Conservation (phyloP, 2,888 invertebrate species). For the Oegoconia quadripuncta region DNA sequence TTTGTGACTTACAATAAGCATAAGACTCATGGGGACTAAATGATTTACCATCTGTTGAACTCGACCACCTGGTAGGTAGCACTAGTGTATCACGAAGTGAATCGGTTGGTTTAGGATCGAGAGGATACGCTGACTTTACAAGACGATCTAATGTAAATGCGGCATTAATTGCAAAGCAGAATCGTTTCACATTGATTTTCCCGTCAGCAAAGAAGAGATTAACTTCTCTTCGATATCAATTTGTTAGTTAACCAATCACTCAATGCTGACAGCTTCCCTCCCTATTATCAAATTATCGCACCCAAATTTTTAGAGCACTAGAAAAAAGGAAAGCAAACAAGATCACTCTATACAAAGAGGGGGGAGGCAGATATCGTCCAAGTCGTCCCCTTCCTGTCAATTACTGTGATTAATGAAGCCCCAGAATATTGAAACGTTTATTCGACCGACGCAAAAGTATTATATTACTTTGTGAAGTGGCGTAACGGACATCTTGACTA, state of each 20-base stretch:
- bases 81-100: too few relatives aligned
- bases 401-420: conserved; percentile 75
- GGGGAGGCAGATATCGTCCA: conserved; percentile 37
- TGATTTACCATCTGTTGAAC: too few relatives aligned
- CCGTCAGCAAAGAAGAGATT: not conserved
- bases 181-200: too few relatives aligned
- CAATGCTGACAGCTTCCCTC: conserved; percentile 5
- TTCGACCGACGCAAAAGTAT: conserved; percentile 67
- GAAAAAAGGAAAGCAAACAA: conserved; percentile 42
- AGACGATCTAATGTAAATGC: too few relatives aligned
- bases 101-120: too few relatives aligned
- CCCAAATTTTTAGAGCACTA: conserved; percentile 28
- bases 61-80: too few relatives aligned
- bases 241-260: conserved; percentile 8
- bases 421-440: conserved; percentile 75
- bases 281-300: conserved; percentile 29
- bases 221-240: not conserved
- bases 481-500: conserved; percentile 32
- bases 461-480: conserved; percentile 61
- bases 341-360: conserved; percentile 21
- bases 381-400: conserved; percentile 68
- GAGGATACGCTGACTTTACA: too few relatives aligned
- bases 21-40: too few relatives aligned
- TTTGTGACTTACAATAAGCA: too few relatives aligned
- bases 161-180: too few relatives aligned